Evolutionary conservation across 2,888 invertebrate species (phyloP), one percentile per base, ranked within the genome.

Genomic region (Brachyptera putata): DNA sequence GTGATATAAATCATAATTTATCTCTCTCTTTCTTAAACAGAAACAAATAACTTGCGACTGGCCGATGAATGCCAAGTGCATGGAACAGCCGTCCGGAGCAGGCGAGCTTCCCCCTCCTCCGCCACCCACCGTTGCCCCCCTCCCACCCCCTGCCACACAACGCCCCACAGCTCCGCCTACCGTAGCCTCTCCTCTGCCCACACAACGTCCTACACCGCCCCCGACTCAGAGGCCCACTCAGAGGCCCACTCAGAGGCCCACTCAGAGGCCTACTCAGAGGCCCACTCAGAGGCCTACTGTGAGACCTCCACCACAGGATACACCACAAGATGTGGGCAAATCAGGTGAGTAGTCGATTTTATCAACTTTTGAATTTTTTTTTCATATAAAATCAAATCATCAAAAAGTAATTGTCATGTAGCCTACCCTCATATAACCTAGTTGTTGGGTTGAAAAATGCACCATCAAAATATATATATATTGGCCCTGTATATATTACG

Each of bases 41-140:
- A 80, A 81, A 7, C 76, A 77, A 65, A 80, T 82, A 70, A 82
- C 82, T 56, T 89, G 89, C 67, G 88, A 89, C 69, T 89, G 89
- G 89, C 88, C 89, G 0, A 74, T 72, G 26, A 79, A 78, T 61
- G 84, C 87, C 0, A 77, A 82, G 63, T 89, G 89, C 67, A 1
- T 69, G 69, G 58, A 48, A 64, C 65, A 18, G 64, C 62, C 26
- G 64, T 68, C 1, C 68, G 66, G 0, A 63, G 67, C 0, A 66
- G 68, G 2, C 56, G 57, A 50, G 25, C 24, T 16, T 13, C 21
- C 13, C 57, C 16, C 63, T 34, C 41, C 66, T 72, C 70, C 41
- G 60, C 69, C 74, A 3, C 60, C 58, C 41, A 56, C 67, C 66
- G 26, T 66, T 22, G 30, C 61, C 64, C 62, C 21, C 55, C n/a